A percentile compares a stretch with the other conserved stretches of the same genome.
These are phyloP conservation scores for Pyrocephalus nanus DNA, from an alignment of 2,797 vertebrate genomes.

Conservation along the genomic window DNA sequence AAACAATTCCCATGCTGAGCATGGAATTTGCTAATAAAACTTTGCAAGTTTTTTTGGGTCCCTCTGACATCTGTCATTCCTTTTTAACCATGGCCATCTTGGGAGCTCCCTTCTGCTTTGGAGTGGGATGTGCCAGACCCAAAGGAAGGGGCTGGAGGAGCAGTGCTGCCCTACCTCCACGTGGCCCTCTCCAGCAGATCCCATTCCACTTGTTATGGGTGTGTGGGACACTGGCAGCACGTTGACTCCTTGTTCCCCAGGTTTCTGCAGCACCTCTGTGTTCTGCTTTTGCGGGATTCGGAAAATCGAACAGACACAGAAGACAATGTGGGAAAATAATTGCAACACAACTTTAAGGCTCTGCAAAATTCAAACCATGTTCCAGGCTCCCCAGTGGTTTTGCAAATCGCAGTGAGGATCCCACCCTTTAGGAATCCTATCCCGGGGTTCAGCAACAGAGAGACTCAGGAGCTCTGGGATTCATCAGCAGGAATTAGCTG, in stretches of 20 bases:
- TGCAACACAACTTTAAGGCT: background rate
- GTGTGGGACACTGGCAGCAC: background rate
- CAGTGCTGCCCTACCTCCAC: background rate
- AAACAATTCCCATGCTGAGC: background rate
- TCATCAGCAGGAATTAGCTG: background rate
- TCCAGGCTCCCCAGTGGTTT: fast-evolving
- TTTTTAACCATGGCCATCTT: background rate
- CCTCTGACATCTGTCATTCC: background rate
- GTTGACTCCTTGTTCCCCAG: background rate
- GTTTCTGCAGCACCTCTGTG: background rate
- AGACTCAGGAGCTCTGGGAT: fast-evolving
- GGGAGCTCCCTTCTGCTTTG: background rate
- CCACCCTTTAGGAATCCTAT: background rate
- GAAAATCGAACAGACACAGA: background rate
- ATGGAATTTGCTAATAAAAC: background rate
- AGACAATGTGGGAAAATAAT: background rate
- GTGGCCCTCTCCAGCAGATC: background rate
- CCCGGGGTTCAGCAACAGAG: fast-evolving
- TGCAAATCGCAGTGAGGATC: background rate
- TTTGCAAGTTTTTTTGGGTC: background rate
- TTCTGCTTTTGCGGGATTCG: background rate
- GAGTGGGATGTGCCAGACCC: background rate
- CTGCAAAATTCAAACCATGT: background rate
- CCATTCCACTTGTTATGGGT: background rate
- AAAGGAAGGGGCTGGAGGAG: background rate